Percentiles rank a stretch among this genome's conserved stretches.
phyloP scores from a whole-genome alignment of 1,140 invertebrate species.

The Pseudomyrmex sp. region DNA sequence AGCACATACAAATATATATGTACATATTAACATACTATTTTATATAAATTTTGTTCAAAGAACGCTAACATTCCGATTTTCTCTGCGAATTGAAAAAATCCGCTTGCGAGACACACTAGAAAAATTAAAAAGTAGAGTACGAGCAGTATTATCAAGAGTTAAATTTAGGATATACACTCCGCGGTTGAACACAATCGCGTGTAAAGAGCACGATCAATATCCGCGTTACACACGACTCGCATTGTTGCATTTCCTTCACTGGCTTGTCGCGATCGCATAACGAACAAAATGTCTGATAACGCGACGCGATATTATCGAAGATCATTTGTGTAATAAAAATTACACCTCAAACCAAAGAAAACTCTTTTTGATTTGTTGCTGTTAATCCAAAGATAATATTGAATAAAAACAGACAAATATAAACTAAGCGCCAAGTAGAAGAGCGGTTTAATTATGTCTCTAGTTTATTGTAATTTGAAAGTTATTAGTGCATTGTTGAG shows the following conservation, averaged over 20 bases:
- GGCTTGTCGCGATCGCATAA: constrained; percentile 1
- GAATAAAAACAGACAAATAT: too few species aligned
- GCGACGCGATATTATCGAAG: constrained; percentile 9
- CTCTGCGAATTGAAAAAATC: background rate
- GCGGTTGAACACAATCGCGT: background rate
- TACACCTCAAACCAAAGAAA: too few species aligned
- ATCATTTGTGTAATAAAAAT: too few species aligned
- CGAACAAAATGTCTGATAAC: constrained; percentile 24
- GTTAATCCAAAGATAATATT: too few species aligned
- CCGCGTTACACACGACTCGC: constrained; percentile 4
- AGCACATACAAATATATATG: too few species aligned
- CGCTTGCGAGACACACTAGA: background rate
- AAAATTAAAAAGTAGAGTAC: constrained; percentile 9
- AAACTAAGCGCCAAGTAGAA: too few species aligned
- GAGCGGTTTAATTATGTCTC: too few species aligned
- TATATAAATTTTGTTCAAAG: background rate
- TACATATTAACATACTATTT: background rate
- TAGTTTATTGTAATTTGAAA: too few species aligned
- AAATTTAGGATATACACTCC: constrained; percentile 31
- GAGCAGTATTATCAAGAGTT: constrained; percentile 38
- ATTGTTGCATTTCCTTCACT: constrained; percentile 29
- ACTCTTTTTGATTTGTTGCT: too few species aligned
- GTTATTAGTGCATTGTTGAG: background rate
- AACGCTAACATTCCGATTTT: background rate
- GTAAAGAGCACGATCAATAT: constrained; percentile 41